Conservation (phyloP, 1,140 invertebrate species). For the Homarus americanus region DNA sequence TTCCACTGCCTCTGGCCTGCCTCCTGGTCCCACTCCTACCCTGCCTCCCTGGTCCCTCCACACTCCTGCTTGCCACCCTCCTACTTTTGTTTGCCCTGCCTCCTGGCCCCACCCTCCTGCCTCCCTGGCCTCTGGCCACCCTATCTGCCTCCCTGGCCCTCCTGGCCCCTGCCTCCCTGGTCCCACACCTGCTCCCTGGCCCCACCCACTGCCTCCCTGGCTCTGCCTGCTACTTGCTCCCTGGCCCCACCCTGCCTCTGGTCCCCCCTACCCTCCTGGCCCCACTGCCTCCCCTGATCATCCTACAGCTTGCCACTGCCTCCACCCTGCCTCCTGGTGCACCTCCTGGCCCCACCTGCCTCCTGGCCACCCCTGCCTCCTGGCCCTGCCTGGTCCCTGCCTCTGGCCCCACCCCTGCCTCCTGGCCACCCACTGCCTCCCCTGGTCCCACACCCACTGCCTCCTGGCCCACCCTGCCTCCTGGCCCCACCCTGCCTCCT, state of each 20-base stretch:
- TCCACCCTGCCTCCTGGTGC: not conserved
- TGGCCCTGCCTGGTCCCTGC: not conserved
- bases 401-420: not conserved
- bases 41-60: not conserved
- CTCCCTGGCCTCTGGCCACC: not conserved
- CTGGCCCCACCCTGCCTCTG: not conserved
- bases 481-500: not conserved
- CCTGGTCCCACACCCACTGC: not conserved
- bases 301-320: not conserved
- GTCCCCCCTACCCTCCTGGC: not conserved
- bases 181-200: not conserved
- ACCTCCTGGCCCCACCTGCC: not conserved
- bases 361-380: not conserved
- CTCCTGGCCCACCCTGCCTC: not conserved
- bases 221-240: not conserved
- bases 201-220: not conserved
- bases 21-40: not conserved
- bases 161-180: not conserved
- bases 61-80: too few relatives aligned
- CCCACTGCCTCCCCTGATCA: not conserved
- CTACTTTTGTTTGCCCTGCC: too few relatives aligned
- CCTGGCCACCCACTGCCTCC: not conserved
- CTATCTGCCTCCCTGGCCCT: not conserved
- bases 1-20: not conserved
- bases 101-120: not conserved